Conservation (phyloP, 2,888 invertebrate genomes). For the Troglohyphantes excavatus region DNA sequence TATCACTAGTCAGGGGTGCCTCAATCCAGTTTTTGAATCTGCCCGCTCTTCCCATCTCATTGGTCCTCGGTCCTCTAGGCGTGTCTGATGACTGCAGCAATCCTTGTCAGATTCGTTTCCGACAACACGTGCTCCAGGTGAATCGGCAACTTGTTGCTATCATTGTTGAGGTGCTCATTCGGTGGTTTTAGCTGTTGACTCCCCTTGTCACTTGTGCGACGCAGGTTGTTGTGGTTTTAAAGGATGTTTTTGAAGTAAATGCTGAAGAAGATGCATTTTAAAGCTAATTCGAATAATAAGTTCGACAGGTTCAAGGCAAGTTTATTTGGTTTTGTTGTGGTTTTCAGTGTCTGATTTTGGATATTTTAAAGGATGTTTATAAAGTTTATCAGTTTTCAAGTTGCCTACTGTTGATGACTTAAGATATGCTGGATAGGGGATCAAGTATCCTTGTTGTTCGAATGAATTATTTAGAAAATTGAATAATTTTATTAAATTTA, state of each 20-base stretch:
- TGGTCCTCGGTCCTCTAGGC: not conserved
- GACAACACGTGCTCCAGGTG: not conserved
- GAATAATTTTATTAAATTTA: too few species aligned
- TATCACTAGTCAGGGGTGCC: not conserved
- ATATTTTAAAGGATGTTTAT: too few species aligned
- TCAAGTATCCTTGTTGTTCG: too few species aligned
- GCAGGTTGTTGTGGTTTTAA: too few species aligned
- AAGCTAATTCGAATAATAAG: not conserved
- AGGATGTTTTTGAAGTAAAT: not conserved
- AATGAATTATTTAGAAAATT: too few species aligned
- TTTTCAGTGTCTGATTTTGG: not conserved
- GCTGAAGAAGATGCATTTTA: not conserved
- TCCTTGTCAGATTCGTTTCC: not conserved
- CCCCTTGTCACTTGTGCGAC: not conserved
- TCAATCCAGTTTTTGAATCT: constrained; percentile 6
- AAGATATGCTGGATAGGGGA: too few species aligned
- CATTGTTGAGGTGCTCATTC: not conserved
- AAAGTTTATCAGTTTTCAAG: too few species aligned
- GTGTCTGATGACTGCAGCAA: not conserved
- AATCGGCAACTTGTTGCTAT: not conserved
- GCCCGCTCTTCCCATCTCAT: not conserved
- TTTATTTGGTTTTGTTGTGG: not conserved
- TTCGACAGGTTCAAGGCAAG: constrained; percentile 4
- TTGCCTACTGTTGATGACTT: too few species aligned
- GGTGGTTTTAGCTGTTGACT: not conserved